These are phyloP conservation scores for Ovibos moschatus DNA, from an alignment of 2,113 vertebrate genomes.

Conservation along the genomic window DNA sequence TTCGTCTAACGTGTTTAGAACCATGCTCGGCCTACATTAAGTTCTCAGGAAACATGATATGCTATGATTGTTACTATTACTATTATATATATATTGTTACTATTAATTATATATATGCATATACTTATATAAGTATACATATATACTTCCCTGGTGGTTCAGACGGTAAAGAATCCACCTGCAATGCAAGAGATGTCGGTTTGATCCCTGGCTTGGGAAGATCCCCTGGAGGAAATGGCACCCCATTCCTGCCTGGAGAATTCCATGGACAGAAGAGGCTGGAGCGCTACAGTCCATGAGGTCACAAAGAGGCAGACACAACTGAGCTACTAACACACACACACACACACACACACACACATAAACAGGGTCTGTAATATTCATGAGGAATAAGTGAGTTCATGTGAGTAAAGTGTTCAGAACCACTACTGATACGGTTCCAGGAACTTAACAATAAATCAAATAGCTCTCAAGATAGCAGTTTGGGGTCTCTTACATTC, in stretches of 20 bases:
- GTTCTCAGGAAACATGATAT: neutral
- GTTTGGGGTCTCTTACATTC: neutral
- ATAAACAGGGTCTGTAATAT: neutral
- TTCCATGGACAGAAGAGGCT: neutral
- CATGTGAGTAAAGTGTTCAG: neutral
- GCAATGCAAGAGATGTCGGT: neutral
- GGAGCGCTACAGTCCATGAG: neutral
- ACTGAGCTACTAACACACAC: neutral
- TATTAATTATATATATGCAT: neutral
- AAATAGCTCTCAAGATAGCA: neutral
- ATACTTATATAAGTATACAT: neutral
- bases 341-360: neutral
- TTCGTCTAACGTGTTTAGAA: slow-evolving; percentile 8
- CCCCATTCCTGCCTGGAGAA: neutral
- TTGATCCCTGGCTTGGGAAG: neutral
- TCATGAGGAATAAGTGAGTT: neutral
- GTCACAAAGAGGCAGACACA: neutral
- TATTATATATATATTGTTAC: neutral
- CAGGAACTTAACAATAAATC: slow-evolving; percentile 13
- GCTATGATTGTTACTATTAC: slow-evolving; percentile 7
- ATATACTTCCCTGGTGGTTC: neutral
- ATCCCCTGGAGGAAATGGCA: neutral
- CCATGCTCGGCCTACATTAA: neutral
- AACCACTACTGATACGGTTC: neutral
- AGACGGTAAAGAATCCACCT: neutral